Percentiles rank a stretch among this genome's conserved stretches.
Evolutionary conservation across 2,113 vertebrate genomes (phyloP).

Genomic region (Aepyceros melampus): DNA sequence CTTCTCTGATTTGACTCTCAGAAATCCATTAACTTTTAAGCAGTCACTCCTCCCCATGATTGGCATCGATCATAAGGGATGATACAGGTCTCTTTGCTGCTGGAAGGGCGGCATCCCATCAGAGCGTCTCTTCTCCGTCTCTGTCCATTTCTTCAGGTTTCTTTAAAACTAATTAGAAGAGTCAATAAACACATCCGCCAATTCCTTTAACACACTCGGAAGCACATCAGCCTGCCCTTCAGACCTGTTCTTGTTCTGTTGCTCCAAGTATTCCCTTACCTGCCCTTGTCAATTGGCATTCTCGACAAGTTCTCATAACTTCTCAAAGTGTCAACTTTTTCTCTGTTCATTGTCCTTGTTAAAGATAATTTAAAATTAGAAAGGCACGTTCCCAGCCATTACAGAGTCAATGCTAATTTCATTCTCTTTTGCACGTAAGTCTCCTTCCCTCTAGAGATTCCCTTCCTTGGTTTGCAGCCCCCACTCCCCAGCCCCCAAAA

Average conservation of each 20-base stretch:
- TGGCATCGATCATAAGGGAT: background rate
- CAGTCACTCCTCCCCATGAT: background rate
- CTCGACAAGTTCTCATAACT: conserved; percentile 59
- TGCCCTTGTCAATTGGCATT: conserved; percentile 61
- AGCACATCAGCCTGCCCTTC: conserved; percentile 26
- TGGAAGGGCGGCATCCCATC: conserved; percentile 24
- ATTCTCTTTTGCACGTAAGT: background rate
- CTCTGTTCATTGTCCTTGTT: conserved; percentile 64
- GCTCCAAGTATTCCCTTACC: conserved; percentile 51
- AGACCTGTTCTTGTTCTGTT: conserved; percentile 1
- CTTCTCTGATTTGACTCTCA: conserved; percentile 36
- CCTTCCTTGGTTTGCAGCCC: background rate
- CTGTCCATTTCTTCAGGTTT: conserved; percentile 46
- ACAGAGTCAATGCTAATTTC: conserved; percentile 41
- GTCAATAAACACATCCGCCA: background rate
- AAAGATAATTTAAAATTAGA: conserved; percentile 71
- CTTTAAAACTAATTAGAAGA: conserved; percentile 50
- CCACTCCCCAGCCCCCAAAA: background rate
- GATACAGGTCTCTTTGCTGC: background rate
- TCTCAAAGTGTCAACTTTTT: conserved; percentile 57
- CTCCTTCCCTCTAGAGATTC: conserved; percentile 2
- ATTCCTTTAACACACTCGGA: background rate
- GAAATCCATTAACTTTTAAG: background rate
- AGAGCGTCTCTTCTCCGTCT: conserved; percentile 12
- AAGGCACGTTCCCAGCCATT: conserved; percentile 54